Evolutionary conservation across 1,140 invertebrate species (phyloP), one percentile per base, ranked within the genome.

Genomic region (Palaemon carinicauda): DNA sequence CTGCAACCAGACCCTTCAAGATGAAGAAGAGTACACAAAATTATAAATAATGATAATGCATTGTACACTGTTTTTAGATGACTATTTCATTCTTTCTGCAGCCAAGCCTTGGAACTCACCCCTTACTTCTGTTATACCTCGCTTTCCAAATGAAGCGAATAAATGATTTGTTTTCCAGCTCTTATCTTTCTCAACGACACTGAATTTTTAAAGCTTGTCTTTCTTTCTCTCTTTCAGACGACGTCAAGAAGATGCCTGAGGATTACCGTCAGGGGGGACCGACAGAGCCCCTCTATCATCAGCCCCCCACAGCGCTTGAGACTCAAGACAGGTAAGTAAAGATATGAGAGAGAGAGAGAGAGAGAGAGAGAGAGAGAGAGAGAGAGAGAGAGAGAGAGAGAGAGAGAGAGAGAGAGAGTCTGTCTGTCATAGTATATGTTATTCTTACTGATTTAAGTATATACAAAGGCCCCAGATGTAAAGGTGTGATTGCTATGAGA

Each of bases 341-440:
- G n/a, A 17, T 29, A 27, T 29, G 21, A 15, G 4, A 15, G 21
- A 74, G 73, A 74, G 71, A 74, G 21, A 74, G 73, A 74, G 31
- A 78, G 75, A 78, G 51, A 78, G 75, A 78, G 33, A 78, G 75
- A 78, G 41, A 78, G 75, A 78, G 75, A 78, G 75, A 78, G 75
- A 78, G 75, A 78, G 75, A 78, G 75, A 78, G 41, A 78, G 75
- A 78, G 75, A 78, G 41, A 41, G 41, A 41, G 41, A 41, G 41
- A 41, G 41, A 41, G 41, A 41, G 41, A 41, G 41, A 41, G 41
- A 41, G 41, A 41, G 41, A 41, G 41, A n/a, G n/a, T n/a, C n/a
- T n/a, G n/a, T n/a, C n/a, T n/a, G n/a, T n/a, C n/a, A n/a, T 41
- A 5, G 7, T 41, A 4, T 41, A 41, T 41, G 12, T 41, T 41